Conservation (phyloP, 2,113 vertebrate genomes). For the Etia nguti region DNA sequence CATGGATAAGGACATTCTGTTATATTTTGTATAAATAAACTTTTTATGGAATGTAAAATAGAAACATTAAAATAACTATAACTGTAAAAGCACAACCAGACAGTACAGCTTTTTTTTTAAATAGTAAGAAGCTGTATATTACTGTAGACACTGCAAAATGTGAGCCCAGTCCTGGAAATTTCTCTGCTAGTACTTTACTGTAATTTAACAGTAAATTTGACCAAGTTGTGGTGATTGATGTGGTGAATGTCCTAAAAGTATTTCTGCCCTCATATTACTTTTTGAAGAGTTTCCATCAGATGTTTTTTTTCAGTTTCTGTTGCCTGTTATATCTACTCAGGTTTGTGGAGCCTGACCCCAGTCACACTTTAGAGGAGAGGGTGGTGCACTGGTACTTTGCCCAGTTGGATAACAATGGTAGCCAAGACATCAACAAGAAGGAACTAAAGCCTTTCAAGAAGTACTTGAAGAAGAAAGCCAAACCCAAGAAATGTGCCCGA, state of each 20-base stretch:
- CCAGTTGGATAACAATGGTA: conserved; percentile 93
- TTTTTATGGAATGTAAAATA: background rate
- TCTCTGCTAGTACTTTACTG: background rate
- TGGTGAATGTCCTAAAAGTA: background rate
- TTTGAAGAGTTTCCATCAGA: background rate
- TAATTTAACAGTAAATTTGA: background rate
- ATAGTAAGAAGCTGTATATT: background rate
- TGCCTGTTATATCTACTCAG: conserved; percentile 53
- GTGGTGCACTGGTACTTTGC: conserved; percentile 98
- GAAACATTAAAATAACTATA: background rate
- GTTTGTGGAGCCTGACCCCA: conserved; percentile 95
- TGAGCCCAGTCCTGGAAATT: background rate
- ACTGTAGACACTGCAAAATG: background rate
- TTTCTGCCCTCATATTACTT: background rate
- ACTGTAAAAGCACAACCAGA: background rate
- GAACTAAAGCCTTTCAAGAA: conserved; percentile 96
- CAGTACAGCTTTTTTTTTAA: background rate
- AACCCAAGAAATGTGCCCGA: conserved; percentile 94
- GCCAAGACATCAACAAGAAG: conserved; percentile 90
- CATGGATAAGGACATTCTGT: background rate
- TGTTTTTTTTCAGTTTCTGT: background rate
- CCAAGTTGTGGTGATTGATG: background rate
- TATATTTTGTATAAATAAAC: background rate
- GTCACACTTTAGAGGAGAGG: conserved; percentile 91
- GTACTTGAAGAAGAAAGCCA: conserved; percentile 97